These are phyloP conservation scores for Cairina moschata DNA, from an alignment of 2,113 vertebrate species.

Conservation along the genomic window DNA sequence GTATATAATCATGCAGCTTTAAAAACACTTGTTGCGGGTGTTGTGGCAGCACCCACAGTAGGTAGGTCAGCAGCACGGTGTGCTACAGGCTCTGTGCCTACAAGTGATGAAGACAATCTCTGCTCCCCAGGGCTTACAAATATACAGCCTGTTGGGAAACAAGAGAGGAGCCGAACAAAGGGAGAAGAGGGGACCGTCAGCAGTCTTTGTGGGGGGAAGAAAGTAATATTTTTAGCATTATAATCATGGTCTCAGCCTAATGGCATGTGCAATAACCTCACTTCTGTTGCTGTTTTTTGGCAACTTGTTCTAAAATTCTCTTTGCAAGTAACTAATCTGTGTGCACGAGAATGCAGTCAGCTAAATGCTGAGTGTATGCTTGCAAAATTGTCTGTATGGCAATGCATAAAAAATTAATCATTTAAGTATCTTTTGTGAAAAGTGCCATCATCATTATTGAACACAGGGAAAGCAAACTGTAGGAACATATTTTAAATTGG, in stretches of 20 bases:
- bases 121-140: background rate
- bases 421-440: slow-evolving; percentile 1
- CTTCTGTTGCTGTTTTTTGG: background rate
- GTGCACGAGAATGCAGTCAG: background rate
- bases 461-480: slow-evolving; percentile 17
- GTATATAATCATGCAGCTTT: rapidly evolving
- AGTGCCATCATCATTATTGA: background rate
- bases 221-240: background rate
- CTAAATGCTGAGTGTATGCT: background rate
- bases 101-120: rapidly evolving
- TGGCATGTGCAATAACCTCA: background rate
- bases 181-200: background rate
- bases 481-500: slow-evolving; percentile 42
- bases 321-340: background rate
- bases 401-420: slow-evolving; percentile 25
- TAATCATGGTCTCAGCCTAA: slow-evolving; percentile 11
- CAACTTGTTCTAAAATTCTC: slow-evolving; percentile 30
- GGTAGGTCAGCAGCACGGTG: background rate
- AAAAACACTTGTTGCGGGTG: rapidly evolving
- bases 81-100: background rate
- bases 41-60: rapidly evolving
- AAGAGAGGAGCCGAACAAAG: background rate
- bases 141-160: rapidly evolving
- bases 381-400: background rate
- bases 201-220: background rate